Evolutionary conservation across 1,140 invertebrate species (phyloP).

Genomic region (Trichoplusia ni): DNA sequence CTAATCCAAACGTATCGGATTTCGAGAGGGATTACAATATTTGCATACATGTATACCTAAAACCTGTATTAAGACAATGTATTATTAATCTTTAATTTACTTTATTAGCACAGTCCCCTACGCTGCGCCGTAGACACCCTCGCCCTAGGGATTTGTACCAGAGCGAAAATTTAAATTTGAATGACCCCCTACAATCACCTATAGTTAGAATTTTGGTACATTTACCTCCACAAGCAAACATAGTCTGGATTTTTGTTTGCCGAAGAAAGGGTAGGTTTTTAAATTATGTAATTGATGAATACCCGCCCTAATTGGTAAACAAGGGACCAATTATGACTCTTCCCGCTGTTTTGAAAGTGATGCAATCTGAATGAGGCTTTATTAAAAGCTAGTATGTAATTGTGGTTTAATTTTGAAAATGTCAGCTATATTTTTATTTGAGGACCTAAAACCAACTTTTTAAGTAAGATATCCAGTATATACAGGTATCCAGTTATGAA

Average conservation of each 20-base stretch:
- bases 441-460: no score
- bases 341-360: no score
- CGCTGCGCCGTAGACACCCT: slow-evolving; percentile 44
- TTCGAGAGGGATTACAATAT: slow-evolving; percentile 61
- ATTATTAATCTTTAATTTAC: slow-evolving; percentile 82
- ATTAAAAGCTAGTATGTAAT: no score
- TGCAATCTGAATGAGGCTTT: no score
- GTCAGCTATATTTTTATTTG: no score
- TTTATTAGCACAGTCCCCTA: slow-evolving; percentile 76
- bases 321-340: slow-evolving; percentile 1
- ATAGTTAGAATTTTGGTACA: slow-evolving; percentile 49
- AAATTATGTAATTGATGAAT: slow-evolving; percentile 12
- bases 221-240: slow-evolving; percentile 21
- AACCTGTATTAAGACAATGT: slow-evolving; percentile 77
- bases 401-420: no score
- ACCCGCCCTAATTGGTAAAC: slow-evolving; percentile 7
- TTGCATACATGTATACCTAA: slow-evolving; percentile 69
- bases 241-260: slow-evolving; percentile 27
- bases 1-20: slow-evolving; percentile 57
- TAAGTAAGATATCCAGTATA: no score
- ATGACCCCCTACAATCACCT: slow-evolving; percentile 65
- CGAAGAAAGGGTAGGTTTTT: slow-evolving; percentile 21
- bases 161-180: slow-evolving; percentile 79
- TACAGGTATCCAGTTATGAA: no score
- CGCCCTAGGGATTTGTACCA: slow-evolving; percentile 62